A percentile compares a stretch with the other conserved stretches of the same genome.
Evolutionary conservation across 2,113 vertebrate species (phyloP).

Genomic region (Archocentrus centrarchus): DNA sequence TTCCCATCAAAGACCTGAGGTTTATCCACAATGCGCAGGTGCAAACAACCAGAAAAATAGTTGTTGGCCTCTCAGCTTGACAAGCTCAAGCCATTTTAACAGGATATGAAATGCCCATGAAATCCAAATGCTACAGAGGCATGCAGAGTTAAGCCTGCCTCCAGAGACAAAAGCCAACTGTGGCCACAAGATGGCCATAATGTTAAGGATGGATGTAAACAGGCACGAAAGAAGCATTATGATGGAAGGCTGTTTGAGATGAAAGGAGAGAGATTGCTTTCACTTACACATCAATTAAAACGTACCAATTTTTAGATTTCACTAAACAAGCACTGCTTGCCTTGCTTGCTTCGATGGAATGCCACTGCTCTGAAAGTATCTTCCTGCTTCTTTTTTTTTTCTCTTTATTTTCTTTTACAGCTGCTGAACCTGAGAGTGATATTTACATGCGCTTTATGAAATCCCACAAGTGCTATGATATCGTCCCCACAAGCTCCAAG

Average conservation of each 20-base stretch:
- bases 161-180: background rate
- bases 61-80: background rate
- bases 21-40: background rate
- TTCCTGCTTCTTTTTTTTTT: constrained; percentile 12
- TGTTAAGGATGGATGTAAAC: background rate
- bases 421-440: constrained; percentile 93
- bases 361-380: background rate
- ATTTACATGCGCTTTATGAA: constrained; percentile 99
- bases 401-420: constrained; percentile 60
- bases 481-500: constrained; percentile 98
- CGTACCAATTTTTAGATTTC: background rate
- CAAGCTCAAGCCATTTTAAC: background rate
- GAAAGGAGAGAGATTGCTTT: background rate
- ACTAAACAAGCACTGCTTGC: background rate
- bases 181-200: background rate
- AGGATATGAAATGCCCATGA: background rate
- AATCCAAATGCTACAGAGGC: background rate
- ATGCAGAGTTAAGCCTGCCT: background rate
- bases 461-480: constrained; percentile 99
- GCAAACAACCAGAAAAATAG: background rate
- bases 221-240: background rate
- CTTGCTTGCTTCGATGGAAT: background rate
- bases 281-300: background rate
- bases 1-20: no score
- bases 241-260: background rate